A percentile compares a stretch with the other conserved stretches of the same genome.
phyloP scores from a whole-genome alignment of 1,140 invertebrate genomes.

The Charaxes varanes region DNA sequence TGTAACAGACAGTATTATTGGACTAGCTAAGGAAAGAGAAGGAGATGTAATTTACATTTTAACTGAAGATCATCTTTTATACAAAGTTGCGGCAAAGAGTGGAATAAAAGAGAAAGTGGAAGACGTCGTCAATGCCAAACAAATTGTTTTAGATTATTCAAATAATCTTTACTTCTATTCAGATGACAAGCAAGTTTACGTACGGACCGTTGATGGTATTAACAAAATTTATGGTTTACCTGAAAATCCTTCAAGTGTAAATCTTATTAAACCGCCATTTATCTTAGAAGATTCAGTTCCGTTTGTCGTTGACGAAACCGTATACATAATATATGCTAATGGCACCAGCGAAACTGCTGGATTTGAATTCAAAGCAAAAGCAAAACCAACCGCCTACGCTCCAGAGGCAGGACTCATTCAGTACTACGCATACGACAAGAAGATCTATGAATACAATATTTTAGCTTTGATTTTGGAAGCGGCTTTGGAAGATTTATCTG shows the following conservation, averaged over 20 bases:
- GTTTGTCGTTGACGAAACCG: slow-evolving; percentile 23
- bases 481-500: neutral
- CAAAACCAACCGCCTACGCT: slow-evolving; percentile 36
- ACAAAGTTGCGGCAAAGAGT: slow-evolving; percentile 40
- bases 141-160: slow-evolving; percentile 40
- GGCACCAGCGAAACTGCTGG: slow-evolving; percentile 23
- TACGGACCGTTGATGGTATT: slow-evolving; percentile 23
- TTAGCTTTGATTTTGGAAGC: slow-evolving; percentile 1
- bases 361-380: slow-evolving; percentile 22
- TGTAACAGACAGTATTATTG: slow-evolving; percentile 37
- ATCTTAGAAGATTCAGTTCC: slow-evolving; percentile 30
- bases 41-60: slow-evolving; percentile 42
- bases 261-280: slow-evolving; percentile 36
- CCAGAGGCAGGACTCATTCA: slow-evolving; percentile 37
- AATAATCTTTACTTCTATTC: slow-evolving; percentile 44
- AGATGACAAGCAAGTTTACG: slow-evolving; percentile 31
- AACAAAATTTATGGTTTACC: slow-evolving; percentile 36
- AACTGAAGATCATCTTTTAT: slow-evolving; percentile 35
- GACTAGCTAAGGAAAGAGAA: slow-evolving; percentile 33
- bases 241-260: slow-evolving; percentile 15
- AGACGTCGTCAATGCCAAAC: slow-evolving; percentile 27
- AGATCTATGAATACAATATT: slow-evolving; percentile 50
- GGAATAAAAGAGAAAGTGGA: slow-evolving; percentile 38
- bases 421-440: slow-evolving; percentile 43
- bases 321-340: slow-evolving; percentile 32